phyloP scores from a whole-genome alignment of 2,797 vertebrate genomes.

The Melanotaenia trifasciata region DNA sequence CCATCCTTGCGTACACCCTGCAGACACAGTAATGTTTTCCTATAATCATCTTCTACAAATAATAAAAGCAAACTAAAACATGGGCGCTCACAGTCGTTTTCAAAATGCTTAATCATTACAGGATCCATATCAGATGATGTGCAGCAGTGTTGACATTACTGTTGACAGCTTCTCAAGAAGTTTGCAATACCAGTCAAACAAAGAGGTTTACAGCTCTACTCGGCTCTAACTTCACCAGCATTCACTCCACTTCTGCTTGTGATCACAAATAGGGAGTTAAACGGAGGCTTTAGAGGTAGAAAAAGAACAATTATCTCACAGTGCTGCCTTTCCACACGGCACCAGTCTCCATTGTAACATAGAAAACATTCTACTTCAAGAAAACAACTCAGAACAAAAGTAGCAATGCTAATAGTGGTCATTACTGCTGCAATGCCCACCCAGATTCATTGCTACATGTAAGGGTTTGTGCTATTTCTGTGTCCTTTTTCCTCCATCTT shows the following conservation, averaged over 20 bases:
- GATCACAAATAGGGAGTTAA: constrained; percentile 23
- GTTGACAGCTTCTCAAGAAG: constrained; percentile 37
- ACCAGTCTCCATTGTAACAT: background rate
- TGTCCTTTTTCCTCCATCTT: background rate
- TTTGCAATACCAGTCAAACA: constrained; percentile 15
- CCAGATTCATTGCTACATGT: constrained; percentile 26
- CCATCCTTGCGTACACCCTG: background rate
- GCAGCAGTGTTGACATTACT: constrained; percentile 25
- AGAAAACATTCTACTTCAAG: constrained; percentile 8
- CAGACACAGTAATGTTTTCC: background rate
- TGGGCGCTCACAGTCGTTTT: background rate
- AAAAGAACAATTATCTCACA: background rate
- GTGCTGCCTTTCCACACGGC: background rate
- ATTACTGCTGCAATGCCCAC: constrained; percentile 17
- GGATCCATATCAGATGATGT: constrained; percentile 5
- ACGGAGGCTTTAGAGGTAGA: background rate
- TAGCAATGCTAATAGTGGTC: background rate
- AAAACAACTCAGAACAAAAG: constrained; percentile 31
- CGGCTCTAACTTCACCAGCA: background rate
- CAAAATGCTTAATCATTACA: background rate
- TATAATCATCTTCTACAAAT: background rate
- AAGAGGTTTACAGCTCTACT: constrained; percentile 11
- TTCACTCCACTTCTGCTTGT: constrained; percentile 4
- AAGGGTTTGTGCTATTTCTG: constrained; percentile 4
- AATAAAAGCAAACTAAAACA: constrained; percentile 2